Evolutionary conservation across 2,797 vertebrate genomes (phyloP).

Genomic region (Ctenopoma multispine): DNA sequence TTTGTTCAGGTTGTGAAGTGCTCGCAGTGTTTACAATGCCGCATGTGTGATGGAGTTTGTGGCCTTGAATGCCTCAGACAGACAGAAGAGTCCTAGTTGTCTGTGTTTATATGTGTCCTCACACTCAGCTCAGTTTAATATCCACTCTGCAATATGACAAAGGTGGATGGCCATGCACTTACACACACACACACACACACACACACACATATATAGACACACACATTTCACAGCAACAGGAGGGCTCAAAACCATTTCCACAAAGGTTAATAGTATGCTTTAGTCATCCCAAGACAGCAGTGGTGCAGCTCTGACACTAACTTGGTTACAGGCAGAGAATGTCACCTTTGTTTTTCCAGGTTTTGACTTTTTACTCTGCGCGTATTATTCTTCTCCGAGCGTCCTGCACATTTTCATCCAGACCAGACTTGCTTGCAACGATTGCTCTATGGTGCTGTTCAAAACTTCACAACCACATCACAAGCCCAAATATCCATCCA

Average conservation of each 20-base stretch:
- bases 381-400: constrained; percentile 49
- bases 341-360: constrained; percentile 64
- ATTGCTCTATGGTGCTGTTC: constrained; percentile 9
- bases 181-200: constrained; percentile 19
- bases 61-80: constrained; percentile 4
- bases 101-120: constrained; percentile 3
- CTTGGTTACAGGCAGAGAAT: constrained; percentile 57
- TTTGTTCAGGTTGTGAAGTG: constrained; percentile 4
- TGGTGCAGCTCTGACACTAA: constrained; percentile 51
- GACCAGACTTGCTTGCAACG: constrained; percentile 35
- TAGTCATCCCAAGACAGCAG: constrained; percentile 53
- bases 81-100: neutral
- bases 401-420: constrained; percentile 25
- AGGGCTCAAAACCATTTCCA: constrained; percentile 47
- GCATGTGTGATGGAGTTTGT: constrained; percentile 21
- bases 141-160: constrained; percentile 11
- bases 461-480: neutral
- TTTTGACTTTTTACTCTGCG: constrained; percentile 56
- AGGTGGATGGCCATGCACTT: neutral
- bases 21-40: neutral
- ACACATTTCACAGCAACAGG: constrained; percentile 4
- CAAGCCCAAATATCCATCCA: too few species aligned
- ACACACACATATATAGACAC: neutral
- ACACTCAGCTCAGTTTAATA: constrained; percentile 16
- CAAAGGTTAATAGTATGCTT: constrained; percentile 78